A percentile compares a stretch with the other conserved stretches of the same genome.
phyloP scores from a whole-genome alignment of 2,888 invertebrate species.

The Autographa gamma region DNA sequence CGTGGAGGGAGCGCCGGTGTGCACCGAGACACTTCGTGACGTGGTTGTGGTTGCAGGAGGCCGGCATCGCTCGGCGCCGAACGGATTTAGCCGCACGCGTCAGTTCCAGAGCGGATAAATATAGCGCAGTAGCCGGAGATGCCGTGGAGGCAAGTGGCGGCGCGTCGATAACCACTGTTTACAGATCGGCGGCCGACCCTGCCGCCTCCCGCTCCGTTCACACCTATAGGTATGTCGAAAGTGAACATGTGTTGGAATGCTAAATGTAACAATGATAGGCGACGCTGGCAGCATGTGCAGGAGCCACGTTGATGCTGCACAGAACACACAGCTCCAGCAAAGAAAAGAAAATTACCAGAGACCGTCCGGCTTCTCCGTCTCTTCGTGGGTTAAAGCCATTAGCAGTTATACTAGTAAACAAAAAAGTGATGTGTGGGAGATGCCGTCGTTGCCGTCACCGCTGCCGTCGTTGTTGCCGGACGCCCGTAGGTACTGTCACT shows the following conservation, averaged over 20 bases:
- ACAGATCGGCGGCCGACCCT: conserved; percentile 86
- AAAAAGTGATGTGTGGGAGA: not conserved
- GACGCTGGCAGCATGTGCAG: conserved; percentile 62
- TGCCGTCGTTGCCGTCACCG: too few relatives aligned
- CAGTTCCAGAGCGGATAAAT: conserved; percentile 86
- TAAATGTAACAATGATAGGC: conserved; percentile 73
- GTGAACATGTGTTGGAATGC: conserved; percentile 72
- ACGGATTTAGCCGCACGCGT: conserved; percentile 86
- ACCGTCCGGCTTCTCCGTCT: not conserved
- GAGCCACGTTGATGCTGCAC: conserved; percentile 41
- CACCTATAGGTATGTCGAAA: conserved; percentile 84
- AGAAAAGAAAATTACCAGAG: not conserved
- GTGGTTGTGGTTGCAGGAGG: conserved; percentile 88
- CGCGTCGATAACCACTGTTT: conserved; percentile 87
- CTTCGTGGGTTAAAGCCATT: not conserved
- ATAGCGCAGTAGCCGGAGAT: conserved; percentile 85
- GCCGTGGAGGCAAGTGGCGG: conserved; percentile 85
- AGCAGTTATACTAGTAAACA: not conserved
- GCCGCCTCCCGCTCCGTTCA: conserved; percentile 83
- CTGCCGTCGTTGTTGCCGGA: not conserved
- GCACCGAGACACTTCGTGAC: conserved; percentile 80
- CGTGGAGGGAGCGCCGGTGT: conserved; percentile 65
- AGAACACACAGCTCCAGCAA: conserved; percentile 29
- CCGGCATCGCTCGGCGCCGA: conserved; percentile 84
- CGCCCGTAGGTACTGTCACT: too few relatives aligned